Base-by-base conservation (phyloP, 2,888 invertebrate species). In the Leptogaster cylindrica region DNA sequence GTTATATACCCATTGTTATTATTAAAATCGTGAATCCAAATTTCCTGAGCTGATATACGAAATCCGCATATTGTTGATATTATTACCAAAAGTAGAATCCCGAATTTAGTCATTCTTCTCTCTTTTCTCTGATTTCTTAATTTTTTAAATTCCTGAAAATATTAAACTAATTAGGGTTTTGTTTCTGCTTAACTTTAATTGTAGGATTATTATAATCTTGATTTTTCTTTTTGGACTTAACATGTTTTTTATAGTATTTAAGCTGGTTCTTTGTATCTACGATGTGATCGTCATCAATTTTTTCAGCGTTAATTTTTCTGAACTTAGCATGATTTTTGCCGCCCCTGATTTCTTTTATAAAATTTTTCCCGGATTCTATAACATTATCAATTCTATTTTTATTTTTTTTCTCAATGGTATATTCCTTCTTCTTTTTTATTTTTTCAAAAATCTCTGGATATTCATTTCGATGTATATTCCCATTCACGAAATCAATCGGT, bases 331-430 rank as follows among this genome's bases (percentile, higher is more conserved):
- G 44, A 46, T 63, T 63, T 25, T 63, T 63, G 25, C 63, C 63
- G 8, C 63, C 63, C 12, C 63, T 7, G n/a, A 46, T 12, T 46
- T 63, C 63, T 63, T 63, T 63, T n/a, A 63, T 63, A 23, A 63
- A 63, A 20, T 64, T 64, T 23, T 39, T 20, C 14, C 64, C 64
- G 25, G 18, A 8, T 48, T 64, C 41, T n/a, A 61, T 61, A n/a
- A 14, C 25, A 14, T 20, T 20, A 6, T 65, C 5, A 16, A 31
- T 12, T 52, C 51, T 52, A 25, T 50, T 25, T 25, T 50, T 23
- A 10, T 50, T 50, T 27, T 2, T 3, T 28, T 46, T 51, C 6
- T 51, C 23, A 10, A 50, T 65, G 2, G 39, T 16, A n/a, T 48
- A 31, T 39, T 33, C 2, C n/a, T 65, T 65, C 12, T 51, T 51